Evolutionary conservation across 2,113 vertebrate species (phyloP).

Genomic region (Larimichthys polyactis): DNA sequence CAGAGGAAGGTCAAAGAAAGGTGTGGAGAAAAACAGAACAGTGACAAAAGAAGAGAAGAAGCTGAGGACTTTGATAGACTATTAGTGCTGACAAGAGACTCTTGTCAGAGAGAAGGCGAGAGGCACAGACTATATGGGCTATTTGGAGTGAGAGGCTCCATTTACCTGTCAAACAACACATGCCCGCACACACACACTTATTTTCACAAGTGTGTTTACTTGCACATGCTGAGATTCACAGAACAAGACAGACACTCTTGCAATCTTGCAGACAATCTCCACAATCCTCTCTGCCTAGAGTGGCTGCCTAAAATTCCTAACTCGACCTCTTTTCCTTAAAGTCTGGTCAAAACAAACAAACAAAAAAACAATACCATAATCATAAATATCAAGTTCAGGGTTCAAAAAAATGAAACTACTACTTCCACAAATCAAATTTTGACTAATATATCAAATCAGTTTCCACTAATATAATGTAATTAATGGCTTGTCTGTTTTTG

Average conservation of each 20-base stretch:
- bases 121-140: constrained; percentile 7
- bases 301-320: not conserved
- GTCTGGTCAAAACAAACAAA: not conserved
- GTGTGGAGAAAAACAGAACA: not conserved
- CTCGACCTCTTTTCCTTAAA: not conserved
- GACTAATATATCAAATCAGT: not conserved
- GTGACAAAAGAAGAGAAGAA: not conserved
- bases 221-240: not conserved
- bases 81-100: constrained; percentile 28
- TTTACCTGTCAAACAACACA: constrained; percentile 51
- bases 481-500: not conserved
- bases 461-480: not conserved
- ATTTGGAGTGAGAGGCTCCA: constrained; percentile 38
- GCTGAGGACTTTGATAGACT: constrained; percentile 18
- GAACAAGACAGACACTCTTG: not conserved
- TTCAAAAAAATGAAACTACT: not conserved
- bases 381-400: not conserved
- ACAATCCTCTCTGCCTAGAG: not conserved
- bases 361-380: not conserved
- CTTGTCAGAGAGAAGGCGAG: constrained; percentile 13
- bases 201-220: not conserved
- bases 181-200: not conserved
- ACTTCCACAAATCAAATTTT: not conserved
- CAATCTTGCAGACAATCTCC: not conserved
- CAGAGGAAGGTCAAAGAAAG: constrained; percentile 9